Base-by-base conservation (phyloP, 2,113 vertebrate genomes). In the Seriola dumerili region DNA sequence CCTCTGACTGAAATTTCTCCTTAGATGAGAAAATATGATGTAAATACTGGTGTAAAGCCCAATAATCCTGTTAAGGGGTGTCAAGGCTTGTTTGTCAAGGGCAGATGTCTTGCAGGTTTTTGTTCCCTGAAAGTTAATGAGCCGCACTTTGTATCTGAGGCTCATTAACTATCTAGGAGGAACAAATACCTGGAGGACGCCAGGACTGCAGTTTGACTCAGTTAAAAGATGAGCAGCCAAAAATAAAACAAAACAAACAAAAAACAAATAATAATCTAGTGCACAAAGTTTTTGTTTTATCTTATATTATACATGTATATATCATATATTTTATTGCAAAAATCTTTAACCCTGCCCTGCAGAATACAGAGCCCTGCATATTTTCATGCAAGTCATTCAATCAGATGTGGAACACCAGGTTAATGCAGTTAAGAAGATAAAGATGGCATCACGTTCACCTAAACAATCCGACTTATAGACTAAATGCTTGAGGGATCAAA, bases 111-210 rank as follows among this genome's bases (percentile, higher is more conserved):
- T 61, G 59, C 72, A 83, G 50, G 65, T 73, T 88, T 82, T 78
- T 78, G 78, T 89, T 80, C 74, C 70, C 66, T 84, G 67, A 80
- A 89, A 86, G 55, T 86, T 86, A 86, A 89, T 89, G 81, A 89
- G 81, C 78, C 70, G 17, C 73, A 84, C 59, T 76, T 81, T 72
- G 76, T 89, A 81, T 76, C 73, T 52, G 73, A 68, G 63, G 71
- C 81, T 89, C 83, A 89, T 89, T 89, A 85, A 88, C 73, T 74
- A 81, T 80, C 78, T 36, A 44, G 55, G 59, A 90, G 67, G 17
- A 79, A 69, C 5, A 55, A 90, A 88, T 75, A 90, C 83, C 80
- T 81, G 79, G 80, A 88, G 82, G 80, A 91, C 54, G 40, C 75
- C 11, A 8, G n/a, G n/a, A 80, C 75, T 68, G 78, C 64, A 72